Evolutionary conservation across 1,140 invertebrate species (phyloP).

Genomic region (Meloidogyne hapla): DNA sequence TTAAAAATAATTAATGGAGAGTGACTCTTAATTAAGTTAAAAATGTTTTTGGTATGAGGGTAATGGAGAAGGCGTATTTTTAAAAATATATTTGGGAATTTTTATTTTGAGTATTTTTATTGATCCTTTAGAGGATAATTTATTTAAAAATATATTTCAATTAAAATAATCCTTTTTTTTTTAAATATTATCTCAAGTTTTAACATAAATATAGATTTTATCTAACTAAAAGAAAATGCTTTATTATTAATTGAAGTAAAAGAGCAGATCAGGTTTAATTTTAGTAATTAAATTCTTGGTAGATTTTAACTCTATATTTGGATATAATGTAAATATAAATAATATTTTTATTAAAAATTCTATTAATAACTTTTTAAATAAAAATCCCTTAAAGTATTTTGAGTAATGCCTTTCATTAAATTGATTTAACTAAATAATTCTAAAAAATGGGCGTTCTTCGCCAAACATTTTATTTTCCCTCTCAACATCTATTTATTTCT

Average conservation of each 20-base stretch:
- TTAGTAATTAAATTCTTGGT: not conserved
- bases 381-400: too few relatives aligned
- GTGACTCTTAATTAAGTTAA: not conserved
- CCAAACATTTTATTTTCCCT: not conserved
- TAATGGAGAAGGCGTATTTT: conserved; percentile 2
- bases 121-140: not conserved
- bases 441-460: not conserved
- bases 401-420: too few relatives aligned
- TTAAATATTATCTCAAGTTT: not conserved
- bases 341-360: too few relatives aligned
- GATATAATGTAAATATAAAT: too few relatives aligned
- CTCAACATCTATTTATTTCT: not conserved
- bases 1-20: conserved; percentile 1
- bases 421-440: not conserved
- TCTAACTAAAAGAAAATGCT: not conserved
- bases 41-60: not conserved
- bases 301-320: too few relatives aligned
- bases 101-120: too few relatives aligned
- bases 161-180: not conserved
- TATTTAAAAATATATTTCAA: not conserved
- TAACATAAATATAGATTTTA: not conserved
- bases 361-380: not conserved
- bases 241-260: not conserved
- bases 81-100: too few relatives aligned
- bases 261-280: not conserved